Evolutionary conservation across 2,888 invertebrate genomes (phyloP).

Genomic region (Hesperia comma): DNA sequence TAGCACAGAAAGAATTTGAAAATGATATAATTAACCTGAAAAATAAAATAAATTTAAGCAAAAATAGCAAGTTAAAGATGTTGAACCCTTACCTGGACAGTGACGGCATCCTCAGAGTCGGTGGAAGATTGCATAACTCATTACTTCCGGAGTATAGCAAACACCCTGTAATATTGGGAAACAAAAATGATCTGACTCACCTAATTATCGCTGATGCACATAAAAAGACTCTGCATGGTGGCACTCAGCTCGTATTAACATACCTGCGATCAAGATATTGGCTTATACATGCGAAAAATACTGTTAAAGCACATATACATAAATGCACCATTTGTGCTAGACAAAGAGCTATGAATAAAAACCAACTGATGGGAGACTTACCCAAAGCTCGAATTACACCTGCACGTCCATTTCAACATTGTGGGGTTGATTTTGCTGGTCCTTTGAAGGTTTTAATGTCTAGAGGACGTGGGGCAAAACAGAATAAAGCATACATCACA

Average conservation of each 20-base stretch:
- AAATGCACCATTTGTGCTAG: conserved; percentile 7
- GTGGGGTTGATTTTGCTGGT: conserved; percentile 13
- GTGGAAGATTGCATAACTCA: conserved; percentile 41
- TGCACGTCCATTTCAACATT: neutral
- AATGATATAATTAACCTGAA: neutral
- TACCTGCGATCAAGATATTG: conserved; percentile 36
- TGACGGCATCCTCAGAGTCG: conserved; percentile 42
- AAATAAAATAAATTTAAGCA: conserved; percentile 2
- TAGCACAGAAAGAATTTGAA: conserved; percentile 11
- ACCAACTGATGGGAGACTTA: conserved; percentile 7
- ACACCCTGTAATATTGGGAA: conserved; percentile 34
- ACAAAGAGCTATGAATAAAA: neutral
- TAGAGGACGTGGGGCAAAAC: too few species aligned
- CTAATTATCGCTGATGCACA: conserved; percentile 42
- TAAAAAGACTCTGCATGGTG: conserved; percentile 41
- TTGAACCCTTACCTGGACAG: conserved; percentile 40
- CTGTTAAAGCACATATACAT: neutral
- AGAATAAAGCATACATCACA: too few species aligned
- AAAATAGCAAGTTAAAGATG: conserved; percentile 33
- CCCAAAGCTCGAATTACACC: neutral
- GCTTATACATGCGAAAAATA: conserved; percentile 27
- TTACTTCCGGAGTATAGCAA: conserved; percentile 31
- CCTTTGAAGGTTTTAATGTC: neutral
- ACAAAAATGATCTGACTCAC: conserved; percentile 33
- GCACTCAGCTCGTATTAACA: conserved; percentile 38